Base-by-base conservation (phyloP, 2,888 invertebrate species). In the Aporophyla nigra region DNA sequence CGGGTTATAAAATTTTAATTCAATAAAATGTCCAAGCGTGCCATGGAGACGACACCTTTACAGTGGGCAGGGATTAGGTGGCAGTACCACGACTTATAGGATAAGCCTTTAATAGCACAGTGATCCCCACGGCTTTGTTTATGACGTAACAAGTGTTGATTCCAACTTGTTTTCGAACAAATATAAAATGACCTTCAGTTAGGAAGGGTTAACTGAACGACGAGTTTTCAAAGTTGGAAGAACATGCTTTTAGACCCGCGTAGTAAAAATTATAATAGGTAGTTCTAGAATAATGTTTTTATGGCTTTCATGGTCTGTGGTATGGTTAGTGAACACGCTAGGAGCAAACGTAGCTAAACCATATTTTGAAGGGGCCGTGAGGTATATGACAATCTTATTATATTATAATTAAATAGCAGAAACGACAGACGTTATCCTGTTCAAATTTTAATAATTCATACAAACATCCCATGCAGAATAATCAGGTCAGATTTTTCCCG, bases 71-170 rank as follows among this genome's bases (percentile, higher is more conserved):
- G 84, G 84, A 69, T 83, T 83, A 84, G 24, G 62, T 33, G 54
- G 54, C 51, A 46, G 16, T 67, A 61, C 67, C 67, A 59, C 58
- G 70, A 67, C 65, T 67, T 72, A 58, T 70, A 68, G 62, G 65
- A 54, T 86, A 85, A 86, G 80, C 85, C 85, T 80, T 79, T 83
- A 72, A 86, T 71, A 74, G 68, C 59, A 24, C 5, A 27, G 9
- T 62, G 62, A 86, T 78, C 68, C 59, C 1, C 21, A 40, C 40
- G 43, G 80, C 63, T 86, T 83, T 80, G 58, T 14, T 9, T 24
- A 78, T 74, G 70, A 79, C 75, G 83, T 77, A 73, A 68, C 71
- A 74, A 49, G 56, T 24, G 51, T 40, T 78, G 43, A 70, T 67
- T 59, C 46, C n/a, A 56, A 71, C 56, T 62, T 70, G 74, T 72